Percentiles rank a stretch among this genome's conserved stretches.
Conservation (phyloP, 2,113 vertebrate species). For the Anguilla rostrata region DNA sequence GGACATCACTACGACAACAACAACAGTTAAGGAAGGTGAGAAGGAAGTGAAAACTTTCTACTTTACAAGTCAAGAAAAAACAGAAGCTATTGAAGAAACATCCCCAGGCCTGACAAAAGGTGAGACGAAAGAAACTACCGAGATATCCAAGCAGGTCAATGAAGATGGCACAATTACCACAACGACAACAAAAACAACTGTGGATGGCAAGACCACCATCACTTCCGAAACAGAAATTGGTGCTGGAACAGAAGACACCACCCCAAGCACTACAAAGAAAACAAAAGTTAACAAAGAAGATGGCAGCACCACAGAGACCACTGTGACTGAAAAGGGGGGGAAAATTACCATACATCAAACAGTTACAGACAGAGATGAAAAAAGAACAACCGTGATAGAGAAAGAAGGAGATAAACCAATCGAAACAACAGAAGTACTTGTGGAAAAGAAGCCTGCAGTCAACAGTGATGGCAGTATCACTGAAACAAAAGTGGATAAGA, state of each 20-base stretch:
- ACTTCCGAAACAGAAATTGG: neutral
- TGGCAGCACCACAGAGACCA: neutral
- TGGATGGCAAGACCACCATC: neutral
- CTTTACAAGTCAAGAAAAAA: neutral
- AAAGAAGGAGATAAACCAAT: neutral
- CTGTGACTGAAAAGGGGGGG: neutral
- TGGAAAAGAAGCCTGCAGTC: neutral
- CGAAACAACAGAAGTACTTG: neutral
- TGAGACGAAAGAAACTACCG: neutral
- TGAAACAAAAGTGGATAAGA: constrained; percentile 6
- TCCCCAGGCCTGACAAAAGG: neutral
- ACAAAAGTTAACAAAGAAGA: neutral
- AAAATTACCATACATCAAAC: neutral
- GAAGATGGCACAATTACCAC: neutral
- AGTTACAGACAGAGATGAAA: neutral
- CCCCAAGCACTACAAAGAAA: neutral
- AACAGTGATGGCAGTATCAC: neutral
- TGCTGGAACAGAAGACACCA: neutral
- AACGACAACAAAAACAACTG: neutral
- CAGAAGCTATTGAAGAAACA: neutral
- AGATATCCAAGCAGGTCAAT: neutral
- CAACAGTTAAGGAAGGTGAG: neutral
- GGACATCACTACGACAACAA: neutral
- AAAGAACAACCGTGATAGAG: neutral
- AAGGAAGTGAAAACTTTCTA: neutral